phyloP scores from a whole-genome alignment of 1,140 invertebrate genomes.

The Drosophila funebris region DNA sequence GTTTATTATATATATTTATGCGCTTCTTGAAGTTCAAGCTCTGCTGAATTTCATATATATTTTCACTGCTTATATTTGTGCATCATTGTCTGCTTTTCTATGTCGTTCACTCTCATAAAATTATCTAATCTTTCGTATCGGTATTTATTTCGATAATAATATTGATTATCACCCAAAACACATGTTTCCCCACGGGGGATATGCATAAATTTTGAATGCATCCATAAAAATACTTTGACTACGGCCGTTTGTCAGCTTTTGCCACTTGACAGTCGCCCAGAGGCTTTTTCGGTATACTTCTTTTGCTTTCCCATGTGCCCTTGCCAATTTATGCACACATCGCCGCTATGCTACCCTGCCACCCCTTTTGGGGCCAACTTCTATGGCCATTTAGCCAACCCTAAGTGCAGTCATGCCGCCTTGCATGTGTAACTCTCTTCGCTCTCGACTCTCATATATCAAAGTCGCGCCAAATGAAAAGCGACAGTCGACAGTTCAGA shows the following conservation, averaged over 20 bases:
- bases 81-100: background rate
- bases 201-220: slow-evolving; percentile 29
- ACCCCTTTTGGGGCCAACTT: background rate
- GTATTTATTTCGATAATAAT: slow-evolving; percentile 25
- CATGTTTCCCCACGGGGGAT: slow-evolving; percentile 6
- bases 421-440: background rate
- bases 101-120: background rate
- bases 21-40: too few species aligned
- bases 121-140: background rate
- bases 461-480: slow-evolving; percentile 47
- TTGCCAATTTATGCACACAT: slow-evolving; percentile 50
- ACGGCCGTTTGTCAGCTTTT: slow-evolving; percentile 32
- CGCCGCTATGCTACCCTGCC: background rate
- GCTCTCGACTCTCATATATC: slow-evolving; percentile 35
- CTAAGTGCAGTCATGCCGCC: slow-evolving; percentile 35
- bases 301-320: slow-evolving; percentile 2
- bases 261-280: slow-evolving; percentile 42
- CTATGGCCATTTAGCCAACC: slow-evolving; percentile 33
- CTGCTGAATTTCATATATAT: too few species aligned
- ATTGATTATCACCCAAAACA: background rate
- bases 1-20: too few species aligned
- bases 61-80: too few species aligned
- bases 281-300: slow-evolving; percentile 12
- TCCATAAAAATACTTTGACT: slow-evolving; percentile 30
- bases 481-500: slow-evolving; percentile 39